A percentile compares a stretch with the other conserved stretches of the same genome.
Evolutionary conservation across 1,140 invertebrate genomes (phyloP).

Genomic region (Tetragnatha versicolor): DNA sequence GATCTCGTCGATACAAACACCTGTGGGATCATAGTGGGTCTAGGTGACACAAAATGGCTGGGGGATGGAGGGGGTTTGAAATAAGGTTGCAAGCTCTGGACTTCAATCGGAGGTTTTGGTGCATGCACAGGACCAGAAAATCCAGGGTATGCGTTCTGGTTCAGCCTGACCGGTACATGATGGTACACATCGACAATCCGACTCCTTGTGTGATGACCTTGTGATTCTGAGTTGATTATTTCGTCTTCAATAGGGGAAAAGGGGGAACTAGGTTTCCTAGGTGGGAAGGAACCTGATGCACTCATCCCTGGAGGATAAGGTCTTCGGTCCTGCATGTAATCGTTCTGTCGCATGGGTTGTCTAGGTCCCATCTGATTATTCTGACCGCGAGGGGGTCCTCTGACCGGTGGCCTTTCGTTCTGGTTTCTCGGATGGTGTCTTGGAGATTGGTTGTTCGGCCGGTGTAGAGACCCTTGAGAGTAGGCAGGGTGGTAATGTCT

Average conservation of each 20-base stretch:
- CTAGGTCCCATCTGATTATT: neutral
- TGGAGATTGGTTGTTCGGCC: neutral
- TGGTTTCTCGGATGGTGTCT: neutral
- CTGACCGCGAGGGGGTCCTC: conserved; percentile 1
- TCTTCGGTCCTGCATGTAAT: neutral
- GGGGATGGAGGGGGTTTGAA: neutral
- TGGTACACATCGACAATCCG: conserved; percentile 35
- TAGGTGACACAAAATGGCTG: no score
- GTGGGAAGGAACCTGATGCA: neutral
- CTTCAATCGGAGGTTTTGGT: neutral
- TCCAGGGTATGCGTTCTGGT: neutral
- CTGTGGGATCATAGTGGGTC: no score
- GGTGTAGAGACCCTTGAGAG: neutral
- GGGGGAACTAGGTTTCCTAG: neutral
- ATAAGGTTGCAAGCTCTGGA: neutral
- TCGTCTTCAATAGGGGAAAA: neutral
- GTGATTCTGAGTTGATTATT: neutral
- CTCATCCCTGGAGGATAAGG: neutral
- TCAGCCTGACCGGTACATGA: conserved; percentile 24
- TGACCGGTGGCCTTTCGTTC: neutral
- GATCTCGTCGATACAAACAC: neutral
- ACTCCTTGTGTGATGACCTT: neutral
- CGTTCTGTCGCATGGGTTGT: neutral
- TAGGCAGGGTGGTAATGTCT: conserved; percentile 15
- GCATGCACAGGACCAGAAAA: neutral